These are phyloP conservation scores for Monarcha castaneiventris DNA, from an alignment of 2,113 vertebrate genomes.

Conservation along the genomic window DNA sequence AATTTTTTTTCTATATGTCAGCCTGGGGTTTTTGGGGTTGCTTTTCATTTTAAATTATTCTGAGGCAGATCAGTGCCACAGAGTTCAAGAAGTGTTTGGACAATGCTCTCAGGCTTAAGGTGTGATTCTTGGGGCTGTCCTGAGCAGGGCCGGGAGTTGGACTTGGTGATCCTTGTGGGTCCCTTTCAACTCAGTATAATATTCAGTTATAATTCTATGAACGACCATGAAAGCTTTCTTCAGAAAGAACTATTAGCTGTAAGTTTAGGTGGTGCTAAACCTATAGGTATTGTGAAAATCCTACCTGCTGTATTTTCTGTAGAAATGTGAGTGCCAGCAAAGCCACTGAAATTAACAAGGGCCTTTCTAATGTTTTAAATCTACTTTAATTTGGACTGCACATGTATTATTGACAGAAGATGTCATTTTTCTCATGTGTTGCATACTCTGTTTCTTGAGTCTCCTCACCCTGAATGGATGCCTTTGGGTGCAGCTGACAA, in stretches of 20 bases:
- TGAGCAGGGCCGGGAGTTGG: neutral
- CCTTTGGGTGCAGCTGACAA: neutral
- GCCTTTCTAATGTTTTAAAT: neutral
- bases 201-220: neutral
- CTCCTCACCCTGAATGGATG: neutral
- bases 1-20: neutral
- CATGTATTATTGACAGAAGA: fast-evolving
- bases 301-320: neutral
- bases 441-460: neutral
- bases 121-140: neutral
- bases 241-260: neutral
- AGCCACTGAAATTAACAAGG: neutral
- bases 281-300: neutral
- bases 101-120: neutral
- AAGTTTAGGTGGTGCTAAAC: neutral
- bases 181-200: neutral
- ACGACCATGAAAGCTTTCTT: neutral
- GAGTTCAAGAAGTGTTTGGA: neutral
- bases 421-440: neutral
- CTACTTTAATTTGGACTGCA: neutral
- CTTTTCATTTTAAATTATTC: neutral
- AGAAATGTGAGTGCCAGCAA: neutral
- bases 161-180: neutral
- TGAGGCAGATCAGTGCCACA: neutral
- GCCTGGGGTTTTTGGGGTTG: neutral